These are phyloP conservation scores for Acanthosepion esculentum DNA, from an alignment of 2,888 invertebrate genomes.

Conservation along the genomic window DNA sequence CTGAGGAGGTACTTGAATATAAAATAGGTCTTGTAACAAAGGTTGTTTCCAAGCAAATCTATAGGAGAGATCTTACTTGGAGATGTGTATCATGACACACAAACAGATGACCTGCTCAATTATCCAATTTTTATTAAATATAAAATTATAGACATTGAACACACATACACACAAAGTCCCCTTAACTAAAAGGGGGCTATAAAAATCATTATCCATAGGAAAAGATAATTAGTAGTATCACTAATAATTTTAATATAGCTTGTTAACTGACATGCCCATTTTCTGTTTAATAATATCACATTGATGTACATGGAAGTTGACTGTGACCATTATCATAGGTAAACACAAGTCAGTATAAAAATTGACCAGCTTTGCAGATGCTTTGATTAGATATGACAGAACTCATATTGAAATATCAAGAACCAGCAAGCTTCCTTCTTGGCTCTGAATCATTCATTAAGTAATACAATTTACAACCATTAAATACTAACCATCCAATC, in stretches of 20 bases:
- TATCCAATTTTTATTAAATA: background rate
- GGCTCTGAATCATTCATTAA: background rate
- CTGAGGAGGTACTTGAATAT: slow-evolving; percentile 12
- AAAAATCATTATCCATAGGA: background rate
- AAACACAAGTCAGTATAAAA: background rate
- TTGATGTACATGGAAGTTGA: slow-evolving; percentile 8
- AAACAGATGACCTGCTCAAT: background rate
- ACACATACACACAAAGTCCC: background rate
- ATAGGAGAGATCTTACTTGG: background rate
- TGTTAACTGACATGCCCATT: background rate
- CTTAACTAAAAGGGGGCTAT: background rate
- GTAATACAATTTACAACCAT: slow-evolving; percentile 25
- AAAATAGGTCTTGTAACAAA: background rate
- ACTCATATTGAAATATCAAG: background rate
- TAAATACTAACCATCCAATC: background rate
- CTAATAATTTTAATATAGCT: background rate
- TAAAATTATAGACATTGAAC: background rate
- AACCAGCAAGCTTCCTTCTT: background rate
- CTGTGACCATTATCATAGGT: slow-evolving; percentile 33
- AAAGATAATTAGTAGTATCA: background rate
- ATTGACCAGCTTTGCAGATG: slow-evolving; percentile 33
- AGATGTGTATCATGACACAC: background rate
- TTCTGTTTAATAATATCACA: slow-evolving; percentile 33
- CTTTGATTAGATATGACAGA: background rate
- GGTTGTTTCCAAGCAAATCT: background rate